Percentiles rank a stretch among this genome's conserved stretches.
Evolutionary conservation across 2,797 vertebrate genomes (phyloP).

Genomic region (Chiroxiphia lanceolata): DNA sequence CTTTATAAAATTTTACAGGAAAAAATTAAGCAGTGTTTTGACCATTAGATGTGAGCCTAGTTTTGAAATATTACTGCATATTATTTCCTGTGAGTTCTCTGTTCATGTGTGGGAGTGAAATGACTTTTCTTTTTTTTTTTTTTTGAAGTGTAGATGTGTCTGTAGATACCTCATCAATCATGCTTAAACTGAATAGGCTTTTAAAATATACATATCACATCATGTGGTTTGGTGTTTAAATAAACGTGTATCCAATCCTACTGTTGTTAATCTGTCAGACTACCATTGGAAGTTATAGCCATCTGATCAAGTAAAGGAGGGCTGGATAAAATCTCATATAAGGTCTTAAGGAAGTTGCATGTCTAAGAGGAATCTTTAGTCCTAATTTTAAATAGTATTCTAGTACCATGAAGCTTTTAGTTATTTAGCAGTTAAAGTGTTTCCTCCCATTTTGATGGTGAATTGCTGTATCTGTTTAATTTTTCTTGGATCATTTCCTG

Average conservation of each 20-base stretch:
- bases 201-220: neutral
- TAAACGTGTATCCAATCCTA: neutral
- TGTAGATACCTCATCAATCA: neutral
- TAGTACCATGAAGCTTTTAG: neutral
- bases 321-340: neutral
- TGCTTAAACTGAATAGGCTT: neutral
- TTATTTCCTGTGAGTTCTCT: constrained; percentile 6
- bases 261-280: neutral
- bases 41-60: neutral
- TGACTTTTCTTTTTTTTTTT: neutral
- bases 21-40: neutral
- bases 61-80: neutral
- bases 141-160: neutral
- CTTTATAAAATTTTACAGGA: neutral
- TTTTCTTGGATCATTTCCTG: constrained; percentile 55
- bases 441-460: constrained; percentile 28
- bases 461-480: constrained; percentile 50
- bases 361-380: neutral
- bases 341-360: neutral
- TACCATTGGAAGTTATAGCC: neutral
- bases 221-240: neutral
- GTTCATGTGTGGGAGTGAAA: neutral
- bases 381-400: neutral
- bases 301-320: neutral
- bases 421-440: constrained; percentile 13